Percentiles rank a stretch among this genome's conserved stretches.
Conservation (phyloP, 2,888 invertebrate species). For the Acleris laterana region DNA sequence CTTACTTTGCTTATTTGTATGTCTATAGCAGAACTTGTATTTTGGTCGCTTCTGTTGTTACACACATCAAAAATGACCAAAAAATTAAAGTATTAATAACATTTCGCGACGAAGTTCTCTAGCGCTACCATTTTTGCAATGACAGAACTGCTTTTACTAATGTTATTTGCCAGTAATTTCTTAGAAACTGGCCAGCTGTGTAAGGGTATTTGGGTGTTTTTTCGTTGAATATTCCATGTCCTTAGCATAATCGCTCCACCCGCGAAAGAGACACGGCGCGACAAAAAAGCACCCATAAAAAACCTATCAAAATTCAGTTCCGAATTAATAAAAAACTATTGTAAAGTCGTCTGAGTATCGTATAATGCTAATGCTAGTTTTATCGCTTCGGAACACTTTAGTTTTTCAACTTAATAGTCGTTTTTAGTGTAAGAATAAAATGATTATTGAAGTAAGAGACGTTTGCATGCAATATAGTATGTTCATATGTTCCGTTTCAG, state of each 20-base stretch:
- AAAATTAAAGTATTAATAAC: too few species aligned
- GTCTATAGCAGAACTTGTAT: too few species aligned
- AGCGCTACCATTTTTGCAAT: too few species aligned
- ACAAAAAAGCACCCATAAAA: constrained; percentile 21
- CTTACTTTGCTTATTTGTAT: too few species aligned
- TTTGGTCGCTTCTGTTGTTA: too few species aligned
- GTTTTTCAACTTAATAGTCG: not conserved
- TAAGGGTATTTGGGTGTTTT: constrained; percentile 15
- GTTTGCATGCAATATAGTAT: too few species aligned
- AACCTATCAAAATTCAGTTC: constrained; percentile 15
- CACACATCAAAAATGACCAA: too few species aligned
- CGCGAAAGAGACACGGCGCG: constrained; percentile 32
- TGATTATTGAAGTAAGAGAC: too few species aligned
- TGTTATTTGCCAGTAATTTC: not conserved
- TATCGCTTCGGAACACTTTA: constrained; percentile 23
- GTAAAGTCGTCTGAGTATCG: constrained; percentile 1
- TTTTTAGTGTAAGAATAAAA: not conserved
- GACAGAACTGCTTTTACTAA: too few species aligned
- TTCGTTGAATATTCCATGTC: constrained; percentile 12
- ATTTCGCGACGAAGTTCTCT: too few species aligned
- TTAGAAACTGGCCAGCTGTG: constrained; percentile 2
- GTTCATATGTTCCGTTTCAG: too few species aligned
- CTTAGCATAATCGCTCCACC: constrained; percentile 25
- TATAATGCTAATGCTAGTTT: constrained; percentile 26
- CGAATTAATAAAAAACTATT: constrained; percentile 24